Conservation (phyloP, 2,797 vertebrate genomes). For the Buphagus erythrorhynchus region DNA sequence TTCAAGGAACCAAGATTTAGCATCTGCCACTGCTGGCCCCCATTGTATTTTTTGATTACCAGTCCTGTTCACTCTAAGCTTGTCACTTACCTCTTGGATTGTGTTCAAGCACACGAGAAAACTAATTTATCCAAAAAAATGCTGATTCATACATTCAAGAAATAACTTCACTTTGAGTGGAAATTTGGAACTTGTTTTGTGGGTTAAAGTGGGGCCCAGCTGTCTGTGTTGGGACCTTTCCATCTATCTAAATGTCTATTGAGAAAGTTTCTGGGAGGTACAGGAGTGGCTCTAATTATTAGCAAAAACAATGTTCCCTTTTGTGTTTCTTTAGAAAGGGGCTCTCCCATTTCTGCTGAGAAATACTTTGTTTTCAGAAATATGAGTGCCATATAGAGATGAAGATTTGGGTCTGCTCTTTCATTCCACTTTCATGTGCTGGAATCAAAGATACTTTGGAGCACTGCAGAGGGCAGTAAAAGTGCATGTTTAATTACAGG, state of each 20-base stretch:
- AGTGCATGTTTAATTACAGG: slow-evolving; percentile 66
- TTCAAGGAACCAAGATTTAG: neutral
- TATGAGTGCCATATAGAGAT: slow-evolving; percentile 70
- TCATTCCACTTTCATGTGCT: slow-evolving; percentile 72
- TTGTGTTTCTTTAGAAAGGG: slow-evolving; percentile 12
- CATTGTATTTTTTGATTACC: neutral
- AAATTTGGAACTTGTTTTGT: neutral
- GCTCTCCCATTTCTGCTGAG: neutral
- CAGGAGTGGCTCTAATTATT: neutral
- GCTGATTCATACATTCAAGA: neutral
- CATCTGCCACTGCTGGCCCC: neutral
- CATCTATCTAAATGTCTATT: neutral
- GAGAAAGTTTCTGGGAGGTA: slow-evolving; percentile 21
- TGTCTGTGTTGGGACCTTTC: neutral
- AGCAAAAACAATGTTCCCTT: neutral
- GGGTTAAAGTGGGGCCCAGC: neutral
- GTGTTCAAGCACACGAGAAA: neutral
- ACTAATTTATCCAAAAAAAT: neutral
- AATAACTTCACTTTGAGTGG: neutral
- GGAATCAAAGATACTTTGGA: slow-evolving; percentile 79
- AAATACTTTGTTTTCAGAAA: slow-evolving; percentile 39
- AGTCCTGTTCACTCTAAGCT: neutral
- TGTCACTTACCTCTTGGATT: neutral
- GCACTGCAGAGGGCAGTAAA: slow-evolving; percentile 70
- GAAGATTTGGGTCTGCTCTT: slow-evolving; percentile 60